A percentile compares a stretch with the other conserved stretches of the same genome.
phyloP scores from a whole-genome alignment of 92 coral and sea anemone species.

The Zoanthus sansibaricus region DNA sequence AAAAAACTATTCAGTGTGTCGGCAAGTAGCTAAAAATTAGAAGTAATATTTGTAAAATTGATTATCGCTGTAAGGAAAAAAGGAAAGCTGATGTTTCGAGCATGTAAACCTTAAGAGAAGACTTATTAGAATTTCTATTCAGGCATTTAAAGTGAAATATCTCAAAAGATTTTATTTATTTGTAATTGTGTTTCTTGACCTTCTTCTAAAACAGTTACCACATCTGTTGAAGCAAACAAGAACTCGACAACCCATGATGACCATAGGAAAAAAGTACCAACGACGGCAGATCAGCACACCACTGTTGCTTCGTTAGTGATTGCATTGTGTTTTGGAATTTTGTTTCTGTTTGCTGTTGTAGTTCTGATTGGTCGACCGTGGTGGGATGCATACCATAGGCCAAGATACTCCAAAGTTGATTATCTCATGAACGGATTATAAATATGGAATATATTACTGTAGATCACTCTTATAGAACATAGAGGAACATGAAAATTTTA shows the following conservation, averaged over 20 bases:
- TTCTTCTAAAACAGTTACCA: background rate
- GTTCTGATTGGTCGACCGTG: slow-evolving; percentile 85
- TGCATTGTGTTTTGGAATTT: slow-evolving; percentile 83
- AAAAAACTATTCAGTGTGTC: too few relatives aligned
- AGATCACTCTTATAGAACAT: too few relatives aligned
- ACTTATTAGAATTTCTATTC: background rate
- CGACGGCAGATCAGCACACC: slow-evolving; percentile 67
- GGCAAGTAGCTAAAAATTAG: too few relatives aligned
- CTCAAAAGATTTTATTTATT: background rate
- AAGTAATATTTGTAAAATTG: too few relatives aligned
- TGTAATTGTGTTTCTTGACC: background rate
- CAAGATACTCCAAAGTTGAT: slow-evolving; percentile 91
- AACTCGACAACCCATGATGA: background rate
- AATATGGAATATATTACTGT: background rate
- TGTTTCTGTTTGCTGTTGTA: slow-evolving; percentile 82
- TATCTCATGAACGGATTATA: slow-evolving; percentile 90
- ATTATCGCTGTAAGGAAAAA: too few relatives aligned
- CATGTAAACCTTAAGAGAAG: too few relatives aligned
- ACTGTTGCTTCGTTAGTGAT: slow-evolving; percentile 76
- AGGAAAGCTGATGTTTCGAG: too few relatives aligned
- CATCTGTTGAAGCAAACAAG: slow-evolving; percentile 2
- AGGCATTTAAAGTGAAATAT: too few relatives aligned
- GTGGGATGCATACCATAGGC: slow-evolving; percentile 85
- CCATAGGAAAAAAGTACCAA: slow-evolving; percentile 9
- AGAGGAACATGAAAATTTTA: too few relatives aligned